A percentile compares a stretch with the other conserved stretches of the same genome.
phyloP scores from a whole-genome alignment of 2,113 vertebrate species.

The Dissostichus mawsoni region DNA sequence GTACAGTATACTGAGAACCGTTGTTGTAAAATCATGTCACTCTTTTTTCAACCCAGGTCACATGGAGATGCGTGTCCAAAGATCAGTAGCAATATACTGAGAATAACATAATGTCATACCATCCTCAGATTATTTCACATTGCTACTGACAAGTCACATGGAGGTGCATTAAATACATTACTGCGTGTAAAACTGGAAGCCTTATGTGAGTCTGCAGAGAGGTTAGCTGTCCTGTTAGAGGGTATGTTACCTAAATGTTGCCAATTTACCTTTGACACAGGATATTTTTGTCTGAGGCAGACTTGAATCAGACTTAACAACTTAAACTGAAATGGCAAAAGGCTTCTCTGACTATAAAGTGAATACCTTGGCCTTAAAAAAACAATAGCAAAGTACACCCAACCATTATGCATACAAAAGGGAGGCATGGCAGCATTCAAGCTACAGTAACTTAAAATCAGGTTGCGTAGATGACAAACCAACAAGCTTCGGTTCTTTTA shows the following conservation, averaged over 20 bases:
- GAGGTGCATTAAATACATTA: neutral
- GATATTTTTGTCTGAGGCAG: neutral
- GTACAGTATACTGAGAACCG: neutral
- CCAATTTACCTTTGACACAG: neutral
- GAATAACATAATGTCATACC: constrained; percentile 28
- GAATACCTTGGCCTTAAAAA: neutral
- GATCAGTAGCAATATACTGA: constrained; percentile 40
- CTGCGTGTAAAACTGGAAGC: neutral
- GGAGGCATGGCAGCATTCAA: neutral
- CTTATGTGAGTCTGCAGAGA: neutral
- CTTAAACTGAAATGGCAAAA: neutral
- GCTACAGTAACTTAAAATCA: neutral
- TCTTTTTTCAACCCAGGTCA: constrained; percentile 12
- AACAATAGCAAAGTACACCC: neutral
- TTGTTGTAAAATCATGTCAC: constrained; percentile 1
- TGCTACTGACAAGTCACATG: constrained; percentile 35
- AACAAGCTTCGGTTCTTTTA: neutral
- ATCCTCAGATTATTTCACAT: constrained; percentile 3
- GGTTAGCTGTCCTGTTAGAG: neutral
- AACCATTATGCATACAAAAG: neutral
- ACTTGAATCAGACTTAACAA: neutral
- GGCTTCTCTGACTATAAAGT: neutral
- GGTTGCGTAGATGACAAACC: neutral
- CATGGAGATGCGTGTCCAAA: constrained; percentile 53
- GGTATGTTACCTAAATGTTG: neutral